Base-by-base conservation (phyloP, 1,140 invertebrate species). In the Drosophila pallidifrons region DNA sequence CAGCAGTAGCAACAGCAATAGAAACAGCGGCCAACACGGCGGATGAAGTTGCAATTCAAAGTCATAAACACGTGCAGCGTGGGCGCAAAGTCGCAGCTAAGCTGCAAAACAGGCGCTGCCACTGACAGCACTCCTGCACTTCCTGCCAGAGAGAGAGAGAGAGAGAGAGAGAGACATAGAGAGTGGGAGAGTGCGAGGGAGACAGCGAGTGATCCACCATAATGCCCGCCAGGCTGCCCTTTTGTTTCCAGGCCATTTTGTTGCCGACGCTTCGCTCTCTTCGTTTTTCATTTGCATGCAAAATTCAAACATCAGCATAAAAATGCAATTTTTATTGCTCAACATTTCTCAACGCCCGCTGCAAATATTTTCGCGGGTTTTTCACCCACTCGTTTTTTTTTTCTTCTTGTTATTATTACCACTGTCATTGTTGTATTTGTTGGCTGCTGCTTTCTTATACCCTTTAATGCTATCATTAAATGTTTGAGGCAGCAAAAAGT, bases 261-360 rank as follows among this genome's bases (percentile, higher is more conserved):
- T 57, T 73, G 61, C 54, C 69, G 60, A 47, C 58, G 58, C 57
- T 69, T 78, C 65, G 51, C 70, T 74, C 68, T 87, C 64, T 87
- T 87, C 82, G 71, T 87, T 87, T 87, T 87, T 87, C 85, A 89
- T 89, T 89, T 89, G 85, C 85, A 89, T 89, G 81, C 75, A 69
- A 89, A 89, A 89, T 89, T 89, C 85, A 89, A 89, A 89, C 85
- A 89, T 89, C 85, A 89, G 85, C 85, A 89, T 89, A 89, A 89
- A 89, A 89, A 89, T 89, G 85, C 85, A 89, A 89, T 89, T 89
- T 89, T 89, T 89, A 89, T 89, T 89, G 85, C 85, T 68, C 85
- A 85, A 89, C 85, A 89, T 89, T 89, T 90, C 85, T 89, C 85
- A 89, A 88, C 83, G 85, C 85, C 71, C 81, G 85, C 75, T 89